These are phyloP conservation scores for Cricetomys ansorgei DNA, from an alignment of 2,113 vertebrate genomes.

Conservation along the genomic window DNA sequence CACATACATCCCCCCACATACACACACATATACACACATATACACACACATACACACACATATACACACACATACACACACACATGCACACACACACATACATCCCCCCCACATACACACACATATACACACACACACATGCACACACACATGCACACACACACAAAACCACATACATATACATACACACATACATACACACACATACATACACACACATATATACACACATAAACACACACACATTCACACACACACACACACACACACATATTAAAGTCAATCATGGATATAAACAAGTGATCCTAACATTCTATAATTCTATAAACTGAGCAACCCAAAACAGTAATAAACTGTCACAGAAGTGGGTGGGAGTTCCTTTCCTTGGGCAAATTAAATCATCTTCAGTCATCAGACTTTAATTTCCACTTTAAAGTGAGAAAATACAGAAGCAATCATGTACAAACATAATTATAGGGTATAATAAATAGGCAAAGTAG, in stretches of 20 bases:
- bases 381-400: conserved; percentile 60
- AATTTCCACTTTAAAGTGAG: conserved; percentile 66
- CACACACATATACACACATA: background rate
- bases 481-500: conserved; percentile 58
- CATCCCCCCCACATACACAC: background rate
- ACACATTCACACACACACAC: background rate
- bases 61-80: background rate
- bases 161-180: background rate
- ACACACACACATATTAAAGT: background rate
- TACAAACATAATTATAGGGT: conserved; percentile 71
- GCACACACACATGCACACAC: background rate
- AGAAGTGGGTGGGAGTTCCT: background rate
- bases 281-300: background rate
- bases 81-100: background rate
- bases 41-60: background rate
- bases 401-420: conserved; percentile 57
- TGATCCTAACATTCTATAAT: background rate
- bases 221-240: background rate
- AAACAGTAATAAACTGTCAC: background rate
- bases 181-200: background rate
- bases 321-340: background rate
- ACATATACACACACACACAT: background rate
- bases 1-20: too few species aligned
- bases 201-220: background rate
- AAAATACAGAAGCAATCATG: conserved; percentile 65